Evolutionary conservation across 1,140 invertebrate species (phyloP), one percentile per base, ranked within the genome.

Genomic region (Aphis gossypii): DNA sequence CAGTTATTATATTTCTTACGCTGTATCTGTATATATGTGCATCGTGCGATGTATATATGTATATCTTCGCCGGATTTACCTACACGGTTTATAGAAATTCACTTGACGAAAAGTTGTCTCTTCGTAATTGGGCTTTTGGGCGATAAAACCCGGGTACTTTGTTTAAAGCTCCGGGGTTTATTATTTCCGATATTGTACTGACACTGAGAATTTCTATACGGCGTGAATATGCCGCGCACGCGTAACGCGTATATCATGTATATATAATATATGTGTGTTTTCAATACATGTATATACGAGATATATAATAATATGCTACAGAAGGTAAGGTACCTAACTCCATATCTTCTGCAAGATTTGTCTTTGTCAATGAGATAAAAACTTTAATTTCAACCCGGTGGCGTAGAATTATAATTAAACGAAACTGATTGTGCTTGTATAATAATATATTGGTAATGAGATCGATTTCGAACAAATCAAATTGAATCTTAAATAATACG

Each of bases 41-140:
- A 5, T 5, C n/a, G 20, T 7, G 56, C 9, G 20, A 18, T 38
- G 35, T 68, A n/a, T 41, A 83, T 84, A 18, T 38, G 35, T 68
- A n/a, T 41, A 83, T 84, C 38, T 41, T 8, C 38, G 18, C 9
- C 4, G 25, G 83, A 86, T 86, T 86, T 86, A 44, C 30, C 25
- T 46, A 86, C 9, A 84, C 3, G 48, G n/a, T 54, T 51, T 35
- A 30, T 54, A 89, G 48, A 89, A 54, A 38, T 89, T 54, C 41
- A 89, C 23, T 89, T 48, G 88, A 89, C 48, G 88, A 89, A 89
- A 89, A 89, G 48, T 54, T 89, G 87, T 89, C 9, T 86, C 44
- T 30, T 18, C 35, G 88, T 56, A 41, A 89, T 89, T 25, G 35
- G 51, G 88, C 51, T 56, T 56, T 56, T 35, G 48, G 44, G 88